Percentiles rank a stretch among this genome's conserved stretches.
phyloP scores from a whole-genome alignment of 2,797 vertebrate species.

The Mionectes olivaceus region DNA sequence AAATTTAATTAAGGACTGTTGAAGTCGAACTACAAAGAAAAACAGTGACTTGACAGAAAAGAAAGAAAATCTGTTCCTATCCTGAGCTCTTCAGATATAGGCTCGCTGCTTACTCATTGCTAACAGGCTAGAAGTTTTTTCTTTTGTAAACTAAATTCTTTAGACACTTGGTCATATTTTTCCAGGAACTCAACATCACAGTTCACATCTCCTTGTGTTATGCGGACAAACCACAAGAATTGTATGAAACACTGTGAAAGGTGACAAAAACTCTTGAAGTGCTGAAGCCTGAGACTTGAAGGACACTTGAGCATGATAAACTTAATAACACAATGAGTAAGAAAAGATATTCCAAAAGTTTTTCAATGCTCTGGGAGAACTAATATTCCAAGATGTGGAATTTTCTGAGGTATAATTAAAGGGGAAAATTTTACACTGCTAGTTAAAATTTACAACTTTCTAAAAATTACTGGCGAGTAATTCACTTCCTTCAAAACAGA shows the following conservation, averaged over 20 bases:
- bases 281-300: background rate
- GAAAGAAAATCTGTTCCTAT: background rate
- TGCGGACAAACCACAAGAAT: background rate
- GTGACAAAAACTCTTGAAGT: background rate
- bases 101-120: background rate
- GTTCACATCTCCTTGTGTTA: background rate
- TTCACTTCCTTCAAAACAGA: background rate
- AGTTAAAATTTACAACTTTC: background rate
- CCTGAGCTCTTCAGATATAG: background rate
- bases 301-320: background rate
- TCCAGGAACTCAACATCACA: constrained; percentile 12
- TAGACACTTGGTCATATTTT: background rate
- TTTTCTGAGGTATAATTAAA: background rate
- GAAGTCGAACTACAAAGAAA: background rate
- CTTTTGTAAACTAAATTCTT: background rate
- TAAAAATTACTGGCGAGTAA: background rate
- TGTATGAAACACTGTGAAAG: background rate
- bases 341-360: background rate
- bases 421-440: background rate
- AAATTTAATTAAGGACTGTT: background rate
- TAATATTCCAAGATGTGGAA: background rate
- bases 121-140: background rate
- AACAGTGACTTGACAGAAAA: background rate
- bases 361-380: background rate
- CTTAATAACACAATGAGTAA: background rate